Conservation (phyloP, 2,113 vertebrate genomes). For the Balaeniceps rex region DNA sequence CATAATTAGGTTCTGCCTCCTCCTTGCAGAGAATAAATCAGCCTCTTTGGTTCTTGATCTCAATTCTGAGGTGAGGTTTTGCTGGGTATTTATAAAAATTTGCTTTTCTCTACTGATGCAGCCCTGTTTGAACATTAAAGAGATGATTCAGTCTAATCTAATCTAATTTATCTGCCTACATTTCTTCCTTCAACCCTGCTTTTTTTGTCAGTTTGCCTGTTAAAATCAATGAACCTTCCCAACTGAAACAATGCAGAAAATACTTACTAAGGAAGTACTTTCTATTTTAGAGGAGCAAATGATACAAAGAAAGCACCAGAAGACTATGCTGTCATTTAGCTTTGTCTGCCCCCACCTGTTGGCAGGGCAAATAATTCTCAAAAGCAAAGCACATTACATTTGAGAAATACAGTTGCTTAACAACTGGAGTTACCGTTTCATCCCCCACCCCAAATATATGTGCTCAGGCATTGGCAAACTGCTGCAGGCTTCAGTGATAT, state of each 20-base stretch:
- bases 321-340: background rate
- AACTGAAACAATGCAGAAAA: background rate
- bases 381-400: background rate
- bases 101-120: background rate
- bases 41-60: background rate
- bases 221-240: background rate
- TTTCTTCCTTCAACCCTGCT: background rate
- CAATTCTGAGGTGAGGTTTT: background rate
- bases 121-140: background rate
- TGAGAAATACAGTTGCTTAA: background rate
- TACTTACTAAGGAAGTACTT: background rate
- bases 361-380: background rate
- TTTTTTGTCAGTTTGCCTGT: background rate
- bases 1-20: background rate
- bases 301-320: background rate
- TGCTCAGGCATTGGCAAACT: background rate
- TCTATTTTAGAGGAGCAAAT: background rate
- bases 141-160: background rate
- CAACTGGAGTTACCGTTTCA: background rate
- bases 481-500: slow-evolving; percentile 18
- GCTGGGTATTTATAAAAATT: background rate
- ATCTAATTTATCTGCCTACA: background rate
- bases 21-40: background rate
- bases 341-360: background rate
- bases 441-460: background rate